Conservation (phyloP, 1,140 invertebrate genomes). For the Bicyclus anynana region DNA sequence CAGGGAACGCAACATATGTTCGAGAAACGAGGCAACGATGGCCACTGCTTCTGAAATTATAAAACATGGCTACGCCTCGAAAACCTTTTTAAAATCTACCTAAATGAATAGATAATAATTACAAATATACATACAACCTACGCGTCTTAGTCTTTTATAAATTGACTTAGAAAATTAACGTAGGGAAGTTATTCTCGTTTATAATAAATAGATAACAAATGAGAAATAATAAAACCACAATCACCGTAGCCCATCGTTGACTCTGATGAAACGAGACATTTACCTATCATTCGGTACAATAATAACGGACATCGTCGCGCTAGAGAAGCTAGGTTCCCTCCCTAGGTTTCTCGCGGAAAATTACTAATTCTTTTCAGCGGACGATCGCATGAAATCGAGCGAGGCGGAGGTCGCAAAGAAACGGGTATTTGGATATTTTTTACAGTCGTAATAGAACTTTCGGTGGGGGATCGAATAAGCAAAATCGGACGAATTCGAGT, state of each 20-base stretch:
- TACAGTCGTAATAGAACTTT: constrained; percentile 1
- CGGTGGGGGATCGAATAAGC: constrained; percentile 10
- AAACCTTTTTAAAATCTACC: constrained; percentile 3
- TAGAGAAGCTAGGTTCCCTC: not conserved
- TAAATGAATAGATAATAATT: constrained; percentile 23
- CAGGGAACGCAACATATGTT: constrained; percentile 11
- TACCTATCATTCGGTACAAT: constrained; percentile 4
- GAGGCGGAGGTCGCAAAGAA: not conserved
- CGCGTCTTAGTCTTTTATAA: constrained; percentile 17
- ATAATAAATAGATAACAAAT: constrained; percentile 10
- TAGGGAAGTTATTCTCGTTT: constrained; percentile 13
- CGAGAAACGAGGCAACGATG: constrained; percentile 25
- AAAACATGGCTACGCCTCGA: constrained; percentile 5
- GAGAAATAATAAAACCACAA: not conserved
- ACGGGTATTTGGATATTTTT: not conserved
- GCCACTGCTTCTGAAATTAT: constrained; percentile 8
- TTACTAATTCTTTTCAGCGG: not conserved
- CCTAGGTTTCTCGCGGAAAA: not conserved
- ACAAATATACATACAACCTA: constrained; percentile 21
- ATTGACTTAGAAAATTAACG: constrained; percentile 27
- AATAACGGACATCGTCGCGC: not conserved
- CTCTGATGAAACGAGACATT: constrained; percentile 14
- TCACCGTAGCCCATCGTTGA: constrained; percentile 20
- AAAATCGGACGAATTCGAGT: not conserved
- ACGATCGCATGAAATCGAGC: not conserved